Evolutionary conservation across 1,140 invertebrate species (phyloP).

Genomic region (Papilio xuthus): DNA sequence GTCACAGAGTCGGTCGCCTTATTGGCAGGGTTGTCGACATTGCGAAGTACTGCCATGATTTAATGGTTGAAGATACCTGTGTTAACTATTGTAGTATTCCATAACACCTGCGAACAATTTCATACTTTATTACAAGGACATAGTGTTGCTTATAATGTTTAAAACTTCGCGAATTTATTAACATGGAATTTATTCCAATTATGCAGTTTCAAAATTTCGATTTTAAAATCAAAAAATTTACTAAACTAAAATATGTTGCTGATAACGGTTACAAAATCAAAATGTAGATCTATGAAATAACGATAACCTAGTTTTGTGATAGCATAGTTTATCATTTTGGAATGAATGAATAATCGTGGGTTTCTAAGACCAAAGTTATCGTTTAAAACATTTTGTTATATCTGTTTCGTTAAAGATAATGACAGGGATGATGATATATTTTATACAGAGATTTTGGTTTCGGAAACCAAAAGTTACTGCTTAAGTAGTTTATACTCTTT

Average conservation of each 20-base stretch:
- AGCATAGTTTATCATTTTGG: neutral
- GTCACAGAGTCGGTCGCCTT: conserved; percentile 58
- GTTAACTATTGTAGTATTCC: conserved; percentile 44
- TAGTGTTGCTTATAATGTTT: too few species aligned
- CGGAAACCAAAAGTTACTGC: too few species aligned
- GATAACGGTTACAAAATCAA: neutral
- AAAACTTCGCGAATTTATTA: neutral
- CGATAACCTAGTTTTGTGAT: neutral
- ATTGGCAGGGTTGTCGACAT: conserved; percentile 63
- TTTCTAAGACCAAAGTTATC: too few species aligned
- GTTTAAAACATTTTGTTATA: too few species aligned
- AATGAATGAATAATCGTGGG: neutral
- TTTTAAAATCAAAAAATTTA: too few species aligned
- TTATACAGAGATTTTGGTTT: too few species aligned
- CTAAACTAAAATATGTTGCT: neutral
- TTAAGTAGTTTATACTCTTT: too few species aligned
- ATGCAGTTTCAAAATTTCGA: too few species aligned
- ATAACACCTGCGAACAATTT: conserved; percentile 57
- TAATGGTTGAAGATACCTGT: conserved; percentile 50
- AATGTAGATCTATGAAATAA: neutral
- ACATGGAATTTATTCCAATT: too few species aligned
- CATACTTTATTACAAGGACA: too few species aligned
- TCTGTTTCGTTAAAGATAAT: too few species aligned
- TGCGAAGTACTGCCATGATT: conserved; percentile 70
- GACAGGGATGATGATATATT: too few species aligned